Percentiles rank a stretch among this genome's conserved stretches.
Evolutionary conservation across 2,113 vertebrate species (phyloP).

Genomic region (Crotalus horridus): DNA sequence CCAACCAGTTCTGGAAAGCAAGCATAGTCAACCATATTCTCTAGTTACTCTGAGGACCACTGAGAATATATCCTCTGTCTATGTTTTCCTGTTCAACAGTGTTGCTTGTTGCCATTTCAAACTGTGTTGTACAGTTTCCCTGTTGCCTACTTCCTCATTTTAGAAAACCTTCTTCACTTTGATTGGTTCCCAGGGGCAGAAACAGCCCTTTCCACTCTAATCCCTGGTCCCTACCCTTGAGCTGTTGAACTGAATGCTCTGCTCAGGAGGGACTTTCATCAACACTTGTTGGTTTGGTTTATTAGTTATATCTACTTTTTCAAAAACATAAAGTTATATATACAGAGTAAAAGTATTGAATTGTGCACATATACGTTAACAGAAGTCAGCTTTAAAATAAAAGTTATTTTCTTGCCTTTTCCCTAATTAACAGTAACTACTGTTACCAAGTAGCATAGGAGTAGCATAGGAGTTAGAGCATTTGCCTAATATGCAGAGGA

Average conservation of each 20-base stretch:
- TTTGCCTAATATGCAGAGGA: not conserved
- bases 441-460: not conserved
- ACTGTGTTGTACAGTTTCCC: not conserved
- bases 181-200: not conserved
- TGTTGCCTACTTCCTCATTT: not conserved
- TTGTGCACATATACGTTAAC: not conserved
- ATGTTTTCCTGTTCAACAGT: not conserved
- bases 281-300: not conserved
- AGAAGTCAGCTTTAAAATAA: not conserved
- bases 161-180: not conserved
- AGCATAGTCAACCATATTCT: not conserved
- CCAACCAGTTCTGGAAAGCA: not conserved
- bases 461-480: not conserved
- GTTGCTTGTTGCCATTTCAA: not conserved
- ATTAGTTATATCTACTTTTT: not conserved
- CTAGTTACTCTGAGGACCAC: not conserved
- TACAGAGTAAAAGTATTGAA: not conserved
- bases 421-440: not conserved
- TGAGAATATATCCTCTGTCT: not conserved
- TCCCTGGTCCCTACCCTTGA: not conserved
- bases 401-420: not conserved
- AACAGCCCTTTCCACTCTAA: not conserved
- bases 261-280: not conserved
- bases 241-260: not conserved
- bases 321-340: not conserved